A percentile compares a stretch with the other conserved stretches of the same genome.
Evolutionary conservation across 2,113 vertebrate genomes (phyloP).

Genomic region (Megaceryle torquata): DNA sequence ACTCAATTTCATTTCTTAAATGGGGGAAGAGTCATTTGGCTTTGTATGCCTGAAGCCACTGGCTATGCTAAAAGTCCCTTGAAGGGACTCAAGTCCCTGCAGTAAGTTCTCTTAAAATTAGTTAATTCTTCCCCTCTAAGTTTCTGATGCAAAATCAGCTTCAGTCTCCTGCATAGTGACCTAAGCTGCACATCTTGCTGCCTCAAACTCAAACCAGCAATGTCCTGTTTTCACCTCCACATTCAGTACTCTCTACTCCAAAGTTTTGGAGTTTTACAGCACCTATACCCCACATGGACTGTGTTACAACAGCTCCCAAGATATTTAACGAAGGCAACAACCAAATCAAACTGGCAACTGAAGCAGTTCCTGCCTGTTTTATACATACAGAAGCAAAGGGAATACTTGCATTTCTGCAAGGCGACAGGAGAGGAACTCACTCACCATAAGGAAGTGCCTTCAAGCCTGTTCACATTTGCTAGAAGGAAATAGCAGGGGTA

Average conservation of each 20-base stretch:
- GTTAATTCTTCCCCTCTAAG: not conserved
- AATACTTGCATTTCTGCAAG: not conserved
- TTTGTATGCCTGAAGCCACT: not conserved
- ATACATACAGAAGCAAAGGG: not conserved
- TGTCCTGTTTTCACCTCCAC: not conserved
- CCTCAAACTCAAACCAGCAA: not conserved
- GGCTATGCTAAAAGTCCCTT: not conserved
- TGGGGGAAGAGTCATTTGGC: not conserved
- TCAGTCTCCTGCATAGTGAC: not conserved
- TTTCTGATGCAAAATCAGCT: not conserved
- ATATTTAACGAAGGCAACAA: not conserved
- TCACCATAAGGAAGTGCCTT: not conserved
- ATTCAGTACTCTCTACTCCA: not conserved
- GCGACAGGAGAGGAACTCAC: not conserved
- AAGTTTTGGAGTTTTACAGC: not conserved
- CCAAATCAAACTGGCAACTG: not conserved
- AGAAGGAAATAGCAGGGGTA: not conserved
- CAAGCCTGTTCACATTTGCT: not conserved
- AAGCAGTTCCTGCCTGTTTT: not conserved
- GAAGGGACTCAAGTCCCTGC: not conserved
- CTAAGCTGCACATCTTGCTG: not conserved
- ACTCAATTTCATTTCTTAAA: not conserved
- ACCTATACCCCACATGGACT: rapidly evolving
- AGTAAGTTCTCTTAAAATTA: not conserved
- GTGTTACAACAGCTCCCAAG: not conserved